Evolutionary conservation across 2,797 vertebrate genomes (phyloP).

Genomic region (Linurgus olivaceus): DNA sequence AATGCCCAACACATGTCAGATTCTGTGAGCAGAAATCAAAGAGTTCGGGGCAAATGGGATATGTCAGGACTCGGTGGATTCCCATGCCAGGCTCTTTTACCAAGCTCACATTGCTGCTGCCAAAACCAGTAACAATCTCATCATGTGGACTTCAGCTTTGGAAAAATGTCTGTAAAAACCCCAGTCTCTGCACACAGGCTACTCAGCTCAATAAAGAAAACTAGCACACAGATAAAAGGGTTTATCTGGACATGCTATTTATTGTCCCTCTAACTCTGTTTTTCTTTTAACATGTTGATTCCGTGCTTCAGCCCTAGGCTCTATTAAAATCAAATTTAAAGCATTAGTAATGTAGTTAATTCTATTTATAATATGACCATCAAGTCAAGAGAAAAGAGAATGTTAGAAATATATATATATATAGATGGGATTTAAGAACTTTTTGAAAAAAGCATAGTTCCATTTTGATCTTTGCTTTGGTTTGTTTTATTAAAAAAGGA

Average conservation of each 20-base stretch:
- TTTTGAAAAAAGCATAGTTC: not conserved
- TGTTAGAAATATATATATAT: not conserved
- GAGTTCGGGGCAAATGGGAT: conserved; percentile 48
- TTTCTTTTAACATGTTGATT: conserved; percentile 65
- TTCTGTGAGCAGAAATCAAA: conserved; percentile 45
- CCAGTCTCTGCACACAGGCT: not conserved
- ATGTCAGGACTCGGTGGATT: conserved; percentile 32
- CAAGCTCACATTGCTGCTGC: conserved; percentile 15
- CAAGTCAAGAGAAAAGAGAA: conserved; percentile 28
- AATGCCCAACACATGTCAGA: conserved; percentile 46
- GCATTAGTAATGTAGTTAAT: conserved; percentile 68
- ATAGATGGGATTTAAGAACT: conserved; percentile 7
- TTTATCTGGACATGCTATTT: conserved; percentile 67
- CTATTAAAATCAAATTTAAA: conserved; percentile 74
- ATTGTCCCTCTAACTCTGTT: conserved; percentile 55
- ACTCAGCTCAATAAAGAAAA: conserved; percentile 56
- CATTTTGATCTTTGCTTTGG: not conserved
- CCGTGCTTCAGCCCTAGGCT: conserved; percentile 28
- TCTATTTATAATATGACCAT: conserved; percentile 60
- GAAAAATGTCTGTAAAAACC: not conserved
- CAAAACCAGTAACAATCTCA: conserved; percentile 35
- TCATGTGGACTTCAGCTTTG: conserved; percentile 22
- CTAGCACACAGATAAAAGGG: conserved; percentile 32
- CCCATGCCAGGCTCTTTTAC: conserved; percentile 46
- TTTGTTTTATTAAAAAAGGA: not conserved